Evolutionary conservation across 2,797 vertebrate species (phyloP), one percentile per base, ranked within the genome.

Genomic region (Tachyglossus aculeatus): DNA sequence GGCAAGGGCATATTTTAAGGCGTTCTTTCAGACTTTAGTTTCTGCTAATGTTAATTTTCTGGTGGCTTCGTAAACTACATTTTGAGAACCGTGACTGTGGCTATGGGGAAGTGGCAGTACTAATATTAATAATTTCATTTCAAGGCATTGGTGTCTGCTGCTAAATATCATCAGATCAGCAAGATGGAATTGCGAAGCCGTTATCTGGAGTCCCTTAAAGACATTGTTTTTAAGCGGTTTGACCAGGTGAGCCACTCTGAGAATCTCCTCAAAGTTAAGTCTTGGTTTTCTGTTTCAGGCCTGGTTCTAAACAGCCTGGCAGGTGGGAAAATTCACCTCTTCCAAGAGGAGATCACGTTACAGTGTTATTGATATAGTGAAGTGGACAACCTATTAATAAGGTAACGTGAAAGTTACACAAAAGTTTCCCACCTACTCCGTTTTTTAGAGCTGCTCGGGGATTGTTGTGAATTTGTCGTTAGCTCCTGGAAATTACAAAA

Each of bases 101-200:
- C 22, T 37, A 22, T 34, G 40, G 29, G 5, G 25, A 36, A 57
- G 37, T 63, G 38, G 40, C 71, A 67, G 76, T 81, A 84, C 80
- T 21, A 19, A 44, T 67, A 54, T 79, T 19, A 2, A 22, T 39
- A 4, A 66, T 86, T 86, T 85, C 56, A 56, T 78, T 81, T 89
- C n/a, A 85, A 99, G 98, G 96, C 96, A 21, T 85, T 99, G 86
- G 64, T 90, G 67, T 25, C 93, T 65, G 93, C 97, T 69, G 89
- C 93, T 47, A 90, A 80, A 84, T 80, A 96, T 86, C 86, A 78
- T 15, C 83, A 91, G 25, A 92, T 98, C 55, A 90, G 91, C 64
- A 94, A 96, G 74, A 94, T 95, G 82, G 93, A 96, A 66, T 94
- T 99, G 71, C 95, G 92, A 86, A 94, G 96, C 56, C 92, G 74